phyloP scores from a whole-genome alignment of 2,113 vertebrate species.

The Pachycephala philippinensis region DNA sequence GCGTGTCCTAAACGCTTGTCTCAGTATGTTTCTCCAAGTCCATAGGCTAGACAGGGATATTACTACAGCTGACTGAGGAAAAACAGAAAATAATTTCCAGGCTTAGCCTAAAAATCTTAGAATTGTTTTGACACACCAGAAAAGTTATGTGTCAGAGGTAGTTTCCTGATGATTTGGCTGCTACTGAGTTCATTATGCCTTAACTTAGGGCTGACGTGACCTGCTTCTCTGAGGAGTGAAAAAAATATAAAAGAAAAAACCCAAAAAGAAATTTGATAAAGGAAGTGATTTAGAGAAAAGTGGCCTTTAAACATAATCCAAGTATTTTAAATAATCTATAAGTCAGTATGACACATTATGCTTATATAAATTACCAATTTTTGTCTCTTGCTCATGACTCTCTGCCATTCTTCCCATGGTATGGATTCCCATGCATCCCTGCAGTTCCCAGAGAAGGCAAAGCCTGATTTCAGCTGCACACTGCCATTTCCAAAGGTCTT shows the following conservation, averaged over 20 bases:
- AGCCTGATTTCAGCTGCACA: not conserved
- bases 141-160: not conserved
- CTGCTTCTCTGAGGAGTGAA: not conserved
- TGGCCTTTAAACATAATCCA: not conserved
- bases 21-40: not conserved
- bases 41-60: not conserved
- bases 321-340: not conserved
- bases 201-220: not conserved
- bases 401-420: not conserved
- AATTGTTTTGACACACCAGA: not conserved
- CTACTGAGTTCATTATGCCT: not conserved
- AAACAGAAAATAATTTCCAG: not conserved
- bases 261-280: not conserved
- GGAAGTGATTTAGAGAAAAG: not conserved
- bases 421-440: not conserved
- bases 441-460: not conserved
- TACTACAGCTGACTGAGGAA: not conserved
- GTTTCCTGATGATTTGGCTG: not conserved
- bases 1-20: not conserved
- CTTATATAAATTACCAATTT: not conserved
- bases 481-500: not conserved
- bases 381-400: not conserved
- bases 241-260: fast-evolving
- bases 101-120: not conserved
- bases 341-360: not conserved